Base-by-base conservation (phyloP, 2,113 vertebrate genomes). In the Neogobius melanostomus region DNA sequence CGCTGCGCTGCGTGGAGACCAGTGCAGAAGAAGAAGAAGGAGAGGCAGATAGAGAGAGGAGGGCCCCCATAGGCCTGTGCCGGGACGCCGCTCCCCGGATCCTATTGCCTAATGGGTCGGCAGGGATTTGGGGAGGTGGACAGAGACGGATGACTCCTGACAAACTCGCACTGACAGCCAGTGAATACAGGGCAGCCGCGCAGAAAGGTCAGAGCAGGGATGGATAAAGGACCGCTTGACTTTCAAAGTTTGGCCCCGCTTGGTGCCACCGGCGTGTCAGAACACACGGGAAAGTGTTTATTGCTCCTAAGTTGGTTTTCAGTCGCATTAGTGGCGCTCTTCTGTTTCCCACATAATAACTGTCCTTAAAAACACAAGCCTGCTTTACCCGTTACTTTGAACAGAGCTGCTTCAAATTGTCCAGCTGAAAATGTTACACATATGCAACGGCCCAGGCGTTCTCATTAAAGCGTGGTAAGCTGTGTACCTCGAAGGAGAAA, bases 141-240 rank as follows among this genome's bases (percentile, higher is more conserved):
- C 95, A 95, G 92, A 95, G 94, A 97, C 92, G 77, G 94, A 96
- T 96, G 90, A 77, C 93, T 94, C 90, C 92, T 88, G 89, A 95
- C 91, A 92, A 93, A 93, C 93, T 84, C 87, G 87, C 90, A 92
- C 94, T 96, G 95, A 96, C 94, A 93, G 92, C 91, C 85, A 86
- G 92, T 85, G 93, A 95, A 95, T 93, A 93, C 88, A 91, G 94
- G 94, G 93, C 94, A 94, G 90, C 66, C 73, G 92, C 92, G 95
- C 94, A 95, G 94, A 96, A 96, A 97, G 95, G 95, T 96, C 95
- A 95, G 88, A 91, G 87, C 86, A 77, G 82, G 88, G 85, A 90
- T 87, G 86, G 88, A 92, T 84, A 88, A 93, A 94, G 92, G 89
- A 87, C 87, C 87, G 89, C 91, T 92, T 95, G 95, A 97, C 95